Percentiles rank a stretch among this genome's conserved stretches.
Evolutionary conservation across 1,140 invertebrate species (phyloP).

Genomic region (Pseudomyrmex sp.): DNA sequence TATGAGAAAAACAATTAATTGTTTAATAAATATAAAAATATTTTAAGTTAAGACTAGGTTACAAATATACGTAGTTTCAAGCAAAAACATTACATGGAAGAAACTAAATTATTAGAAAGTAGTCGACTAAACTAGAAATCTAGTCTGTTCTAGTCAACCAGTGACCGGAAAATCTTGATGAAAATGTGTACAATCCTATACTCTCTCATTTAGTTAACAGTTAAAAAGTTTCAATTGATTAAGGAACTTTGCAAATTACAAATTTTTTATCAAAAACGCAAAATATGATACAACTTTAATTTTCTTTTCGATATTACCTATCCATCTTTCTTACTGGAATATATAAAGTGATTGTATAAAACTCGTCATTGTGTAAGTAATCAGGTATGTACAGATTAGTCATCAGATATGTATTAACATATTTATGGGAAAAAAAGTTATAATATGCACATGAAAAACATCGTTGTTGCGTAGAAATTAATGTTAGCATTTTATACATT

Average conservation of each 20-base stretch:
- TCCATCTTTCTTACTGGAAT: too few species aligned
- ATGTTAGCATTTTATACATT: too few species aligned
- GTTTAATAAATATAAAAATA: neutral
- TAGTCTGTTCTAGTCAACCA: slow-evolving; percentile 36
- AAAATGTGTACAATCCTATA: neutral
- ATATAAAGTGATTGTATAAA: too few species aligned
- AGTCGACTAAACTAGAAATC: slow-evolving; percentile 53
- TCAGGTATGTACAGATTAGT: too few species aligned
- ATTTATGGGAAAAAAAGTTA: too few species aligned
- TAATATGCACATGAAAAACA: too few species aligned
- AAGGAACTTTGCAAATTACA: neutral
- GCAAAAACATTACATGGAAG: slow-evolving; percentile 15
- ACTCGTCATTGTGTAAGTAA: too few species aligned
- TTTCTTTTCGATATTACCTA: too few species aligned
- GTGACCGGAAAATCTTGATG: slow-evolving; percentile 44
- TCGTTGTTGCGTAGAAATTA: too few species aligned
- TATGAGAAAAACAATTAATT: neutral
- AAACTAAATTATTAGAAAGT: slow-evolving; percentile 62
- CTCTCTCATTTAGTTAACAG: neutral
- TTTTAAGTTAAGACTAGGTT: slow-evolving; percentile 4
- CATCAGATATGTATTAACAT: too few species aligned
- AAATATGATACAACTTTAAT: too few species aligned
- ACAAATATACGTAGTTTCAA: neutral
- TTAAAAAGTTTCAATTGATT: neutral
- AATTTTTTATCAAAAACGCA: neutral